A percentile compares a stretch with the other conserved stretches of the same genome.
Conservation (phyloP, 2,888 invertebrate species). For the Idaea straminata region DNA sequence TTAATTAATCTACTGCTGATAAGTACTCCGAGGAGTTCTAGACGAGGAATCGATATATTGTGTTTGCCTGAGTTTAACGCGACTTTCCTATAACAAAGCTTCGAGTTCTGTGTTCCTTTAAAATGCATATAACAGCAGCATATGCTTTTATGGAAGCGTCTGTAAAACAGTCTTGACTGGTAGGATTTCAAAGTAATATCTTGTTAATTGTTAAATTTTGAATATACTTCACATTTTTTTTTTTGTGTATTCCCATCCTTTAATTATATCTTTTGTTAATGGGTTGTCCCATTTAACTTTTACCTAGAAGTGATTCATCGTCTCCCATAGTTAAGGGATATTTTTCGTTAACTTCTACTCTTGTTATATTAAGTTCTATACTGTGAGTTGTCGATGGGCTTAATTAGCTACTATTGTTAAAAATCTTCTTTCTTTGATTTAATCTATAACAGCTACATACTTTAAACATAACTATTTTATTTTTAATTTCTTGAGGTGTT, state of each 20-base stretch:
- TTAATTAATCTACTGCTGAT: slow-evolving; percentile 11
- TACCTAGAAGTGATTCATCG: too few species aligned
- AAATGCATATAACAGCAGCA: background rate
- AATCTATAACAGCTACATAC: too few species aligned
- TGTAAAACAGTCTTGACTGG: slow-evolving; percentile 3
- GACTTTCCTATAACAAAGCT: slow-evolving; percentile 23
- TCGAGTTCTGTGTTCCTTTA: background rate
- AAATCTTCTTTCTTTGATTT: too few species aligned
- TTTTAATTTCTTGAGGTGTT: too few species aligned
- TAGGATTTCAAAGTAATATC: background rate
- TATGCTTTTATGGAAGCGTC: background rate
- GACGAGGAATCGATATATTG: slow-evolving; percentile 10
- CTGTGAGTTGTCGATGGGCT: too few species aligned
- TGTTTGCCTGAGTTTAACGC: slow-evolving; percentile 16
- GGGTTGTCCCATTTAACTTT: background rate
- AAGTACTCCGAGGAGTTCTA: slow-evolving; percentile 11
- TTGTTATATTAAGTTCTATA: too few species aligned
- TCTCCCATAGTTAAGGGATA: too few species aligned
- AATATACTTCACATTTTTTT: background rate
- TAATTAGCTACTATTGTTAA: too few species aligned
- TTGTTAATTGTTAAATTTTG: background rate
- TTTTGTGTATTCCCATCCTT: background rate
- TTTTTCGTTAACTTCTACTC: too few species aligned
- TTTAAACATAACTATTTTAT: too few species aligned
- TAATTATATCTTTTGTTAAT: too few species aligned